phyloP scores from a whole-genome alignment of 2,113 vertebrate genomes.

The Pseudonaja textilis region DNA sequence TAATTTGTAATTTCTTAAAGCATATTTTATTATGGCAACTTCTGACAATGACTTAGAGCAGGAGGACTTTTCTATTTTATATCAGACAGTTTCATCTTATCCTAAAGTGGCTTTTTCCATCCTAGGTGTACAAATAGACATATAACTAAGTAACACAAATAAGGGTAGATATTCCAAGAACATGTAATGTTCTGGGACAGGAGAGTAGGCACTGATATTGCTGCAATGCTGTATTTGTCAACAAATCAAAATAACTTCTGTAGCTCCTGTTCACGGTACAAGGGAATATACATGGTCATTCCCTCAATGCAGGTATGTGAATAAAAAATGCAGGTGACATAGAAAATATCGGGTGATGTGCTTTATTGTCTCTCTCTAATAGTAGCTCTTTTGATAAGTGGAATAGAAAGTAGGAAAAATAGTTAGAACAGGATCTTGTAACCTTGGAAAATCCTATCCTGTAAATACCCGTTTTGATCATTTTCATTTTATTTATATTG shows the following conservation, averaged over 20 bases:
- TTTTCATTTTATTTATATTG: not conserved
- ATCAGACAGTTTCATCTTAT: not conserved
- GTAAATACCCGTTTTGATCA: not conserved
- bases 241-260: not conserved
- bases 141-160: not conserved
- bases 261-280: not conserved
- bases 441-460: not conserved
- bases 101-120: not conserved
- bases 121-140: not conserved
- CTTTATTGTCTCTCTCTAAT: not conserved
- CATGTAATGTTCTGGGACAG: not conserved
- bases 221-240: not conserved
- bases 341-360: not conserved
- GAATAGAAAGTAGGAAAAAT: not conserved
- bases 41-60: constrained; percentile 18
- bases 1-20: constrained; percentile 55
- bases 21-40: constrained; percentile 46
- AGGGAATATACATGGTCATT: not conserved
- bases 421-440: not conserved
- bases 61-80: not conserved
- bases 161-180: not conserved
- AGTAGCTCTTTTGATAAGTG: not conserved
- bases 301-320: not conserved
- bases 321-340: not conserved
- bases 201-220: not conserved